Percentiles rank a stretch among this genome's conserved stretches.
Evolutionary conservation across 1,140 invertebrate species (phyloP).

Genomic region (Orchesella cincta): DNA sequence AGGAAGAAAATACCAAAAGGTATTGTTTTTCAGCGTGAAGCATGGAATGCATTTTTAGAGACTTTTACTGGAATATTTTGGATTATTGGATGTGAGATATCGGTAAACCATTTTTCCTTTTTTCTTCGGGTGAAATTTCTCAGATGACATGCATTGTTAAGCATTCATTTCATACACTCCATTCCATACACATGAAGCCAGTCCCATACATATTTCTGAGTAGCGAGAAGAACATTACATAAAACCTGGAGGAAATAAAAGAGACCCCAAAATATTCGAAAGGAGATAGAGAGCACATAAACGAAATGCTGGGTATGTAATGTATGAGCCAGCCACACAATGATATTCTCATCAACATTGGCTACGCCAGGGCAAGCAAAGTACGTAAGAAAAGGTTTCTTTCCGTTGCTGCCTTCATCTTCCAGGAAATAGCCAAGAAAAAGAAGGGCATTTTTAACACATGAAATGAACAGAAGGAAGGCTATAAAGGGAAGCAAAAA

Average conservation of each 20-base stretch:
- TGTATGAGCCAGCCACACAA: no score
- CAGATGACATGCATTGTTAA: no score
- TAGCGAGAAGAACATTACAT: background rate
- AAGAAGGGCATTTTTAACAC: no score
- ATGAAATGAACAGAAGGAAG: no score
- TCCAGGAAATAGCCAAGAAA: background rate
- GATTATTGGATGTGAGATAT: background rate
- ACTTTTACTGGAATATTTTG: background rate
- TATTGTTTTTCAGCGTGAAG: background rate
- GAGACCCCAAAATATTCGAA: background rate
- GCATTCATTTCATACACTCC: no score
- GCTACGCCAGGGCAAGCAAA: background rate
- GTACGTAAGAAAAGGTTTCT: background rate
- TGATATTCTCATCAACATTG: background rate
- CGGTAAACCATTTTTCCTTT: background rate
- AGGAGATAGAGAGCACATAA: background rate
- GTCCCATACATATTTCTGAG: background rate
- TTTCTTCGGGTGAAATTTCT: no score
- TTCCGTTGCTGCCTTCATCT: background rate
- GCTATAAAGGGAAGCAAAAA: no score
- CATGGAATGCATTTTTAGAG: background rate
- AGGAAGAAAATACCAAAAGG: background rate
- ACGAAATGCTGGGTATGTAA: background rate
- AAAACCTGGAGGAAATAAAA: background rate
- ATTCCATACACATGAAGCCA: no score